Evolutionary conservation across 2,797 vertebrate species (phyloP), one percentile per base, ranked within the genome.

Genomic region (Sebastes cheni): DNA sequence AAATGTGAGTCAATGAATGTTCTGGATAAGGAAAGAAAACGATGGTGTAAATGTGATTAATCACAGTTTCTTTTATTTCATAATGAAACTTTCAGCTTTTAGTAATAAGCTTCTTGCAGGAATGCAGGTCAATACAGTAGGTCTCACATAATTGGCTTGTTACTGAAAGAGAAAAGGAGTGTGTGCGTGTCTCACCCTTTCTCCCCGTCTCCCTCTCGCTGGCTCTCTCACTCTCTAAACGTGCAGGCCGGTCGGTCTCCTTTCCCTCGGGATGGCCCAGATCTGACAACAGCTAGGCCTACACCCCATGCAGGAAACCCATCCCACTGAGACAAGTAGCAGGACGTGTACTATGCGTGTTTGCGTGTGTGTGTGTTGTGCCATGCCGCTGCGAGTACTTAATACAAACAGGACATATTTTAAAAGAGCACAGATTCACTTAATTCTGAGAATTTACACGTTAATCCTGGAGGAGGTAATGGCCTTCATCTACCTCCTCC

Each of bases 221-320:
- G 36, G 20, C 66, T 75, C 66, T 71, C 58, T 86, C 71, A 16
- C 66, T 56, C 60, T 65, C 39, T 67, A 70, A 92, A 88, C 52
- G 34, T 87, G 85, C 81, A 58, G 74, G 34, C 85, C 86, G 84
- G 78, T 83, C 86, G 83, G 74, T 90, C 75, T 84, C 55, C 56
- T 60, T 32, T 89, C 92, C 83, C 91, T 55, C 1, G 86, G 89
- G 92, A 92, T 25, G 64, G 64, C 67, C 59, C 79, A 80, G 85
- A 95, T 94, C 92, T 92, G 91, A 95, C 92, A 94, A 94, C 81
- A 75, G 72, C 69, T 4, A 59, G 70, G 86, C 56, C 91, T 82
- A 88, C 88, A 91, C 90, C 90, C 91, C 82, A 27, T 52, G 78
- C 92, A 93, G 94, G 93, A 94, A 95, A 88, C 89, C 90, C 85